phyloP scores from a whole-genome alignment of 2,113 vertebrate species.

The Malaclemys terrapin region DNA sequence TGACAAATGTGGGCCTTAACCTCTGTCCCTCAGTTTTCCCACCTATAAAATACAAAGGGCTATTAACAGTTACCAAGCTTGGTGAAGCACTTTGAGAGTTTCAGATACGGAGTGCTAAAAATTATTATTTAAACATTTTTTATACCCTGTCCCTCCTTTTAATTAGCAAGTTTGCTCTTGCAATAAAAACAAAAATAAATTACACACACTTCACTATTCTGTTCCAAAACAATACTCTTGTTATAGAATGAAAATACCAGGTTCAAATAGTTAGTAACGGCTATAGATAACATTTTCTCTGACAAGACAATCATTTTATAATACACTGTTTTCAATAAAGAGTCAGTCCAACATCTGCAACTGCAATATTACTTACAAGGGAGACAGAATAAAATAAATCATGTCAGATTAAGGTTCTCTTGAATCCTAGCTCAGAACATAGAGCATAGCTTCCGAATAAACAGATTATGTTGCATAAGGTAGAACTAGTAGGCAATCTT shows the following conservation, averaged over 20 bases:
- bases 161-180: conserved; percentile 19
- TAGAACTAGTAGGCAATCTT: conserved; percentile 43
- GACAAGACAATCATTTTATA: conserved; percentile 48
- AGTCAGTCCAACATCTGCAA: conserved; percentile 46
- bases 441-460: conserved; percentile 54
- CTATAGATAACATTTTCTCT: conserved; percentile 41
- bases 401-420: conserved; percentile 58
- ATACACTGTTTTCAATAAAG: conserved; percentile 69
- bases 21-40: not conserved
- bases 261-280: conserved; percentile 43
- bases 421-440: conserved; percentile 58
- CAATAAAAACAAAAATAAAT: not conserved
- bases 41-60: not conserved
- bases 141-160: not conserved
- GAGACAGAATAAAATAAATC: conserved; percentile 61
- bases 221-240: not conserved
- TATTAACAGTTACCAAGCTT: not conserved
- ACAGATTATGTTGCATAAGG: conserved; percentile 24
- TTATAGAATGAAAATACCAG: conserved; percentile 6
- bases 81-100: not conserved
- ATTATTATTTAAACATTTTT: not conserved
- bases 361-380: conserved; percentile 68
- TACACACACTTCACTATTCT: not conserved
- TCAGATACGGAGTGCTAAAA: not conserved
- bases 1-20: not conserved